A percentile compares a stretch with the other conserved stretches of the same genome.
Conservation (phyloP, 2,113 vertebrate species). For the Zingel zingel region DNA sequence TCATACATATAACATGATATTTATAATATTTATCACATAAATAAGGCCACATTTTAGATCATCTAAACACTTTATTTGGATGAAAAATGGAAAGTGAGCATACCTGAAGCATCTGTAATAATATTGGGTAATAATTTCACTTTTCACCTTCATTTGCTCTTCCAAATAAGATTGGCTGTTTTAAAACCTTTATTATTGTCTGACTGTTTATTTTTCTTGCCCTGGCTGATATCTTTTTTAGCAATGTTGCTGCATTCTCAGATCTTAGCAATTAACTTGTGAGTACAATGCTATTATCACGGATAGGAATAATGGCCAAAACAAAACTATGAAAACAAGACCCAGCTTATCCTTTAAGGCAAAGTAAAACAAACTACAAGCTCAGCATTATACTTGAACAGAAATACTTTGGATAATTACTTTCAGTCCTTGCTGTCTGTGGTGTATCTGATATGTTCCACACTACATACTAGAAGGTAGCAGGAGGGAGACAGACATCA, state of each 20-base stretch:
- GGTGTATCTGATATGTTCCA: conserved; percentile 54
- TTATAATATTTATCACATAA: no score
- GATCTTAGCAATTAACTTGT: no score
- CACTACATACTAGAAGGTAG: conserved; percentile 33
- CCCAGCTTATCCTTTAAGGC: not conserved
- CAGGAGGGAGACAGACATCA: conserved; percentile 40
- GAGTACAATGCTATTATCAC: not conserved
- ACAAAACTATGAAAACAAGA: not conserved
- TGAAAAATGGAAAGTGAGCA: no score
- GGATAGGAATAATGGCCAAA: not conserved
- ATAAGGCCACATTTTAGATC: no score
- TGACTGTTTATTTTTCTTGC: not conserved
- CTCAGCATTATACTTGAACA: conserved; percentile 3
- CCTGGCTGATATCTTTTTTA: no score
- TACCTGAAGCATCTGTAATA: no score
- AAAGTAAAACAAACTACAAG: not conserved
- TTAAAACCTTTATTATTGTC: not conserved
- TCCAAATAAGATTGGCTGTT: no score
- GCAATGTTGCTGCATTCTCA: no score
- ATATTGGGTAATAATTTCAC: not conserved
- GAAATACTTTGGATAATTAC: conserved; percentile 43
- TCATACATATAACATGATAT: no score
- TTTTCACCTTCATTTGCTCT: not conserved
- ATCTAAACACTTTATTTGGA: no score
- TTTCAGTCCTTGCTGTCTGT: conserved; percentile 47